phyloP scores from a whole-genome alignment of 2,888 invertebrate species.

The Plagiodera versicolora region DNA sequence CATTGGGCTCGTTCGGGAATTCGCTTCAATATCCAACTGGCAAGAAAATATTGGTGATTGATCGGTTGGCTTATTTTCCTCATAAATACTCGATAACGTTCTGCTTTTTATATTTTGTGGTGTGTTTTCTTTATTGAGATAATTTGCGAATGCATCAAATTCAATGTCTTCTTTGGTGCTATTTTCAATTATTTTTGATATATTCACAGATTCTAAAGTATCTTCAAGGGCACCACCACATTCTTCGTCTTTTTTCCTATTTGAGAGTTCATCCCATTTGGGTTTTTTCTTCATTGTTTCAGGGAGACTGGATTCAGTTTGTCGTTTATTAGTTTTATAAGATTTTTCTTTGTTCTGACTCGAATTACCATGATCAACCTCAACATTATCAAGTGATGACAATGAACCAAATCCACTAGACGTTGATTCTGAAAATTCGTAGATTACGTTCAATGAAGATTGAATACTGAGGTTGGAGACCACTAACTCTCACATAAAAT shows the following conservation, averaged over 20 bases:
- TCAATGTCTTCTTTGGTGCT: constrained; percentile 17
- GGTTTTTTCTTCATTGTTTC: constrained; percentile 7
- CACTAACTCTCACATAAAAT: too few species aligned
- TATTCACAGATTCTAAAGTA: constrained; percentile 26
- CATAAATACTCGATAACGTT: background rate
- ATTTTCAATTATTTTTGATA: constrained; percentile 15
- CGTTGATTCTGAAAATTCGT: background rate
- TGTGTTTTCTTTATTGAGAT: constrained; percentile 24
- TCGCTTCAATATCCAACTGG: constrained; percentile 43
- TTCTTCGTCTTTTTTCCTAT: constrained; percentile 6
- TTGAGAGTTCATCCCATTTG: constrained; percentile 9
- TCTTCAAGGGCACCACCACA: constrained; percentile 23
- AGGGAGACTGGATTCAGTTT: background rate
- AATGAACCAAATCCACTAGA: background rate
- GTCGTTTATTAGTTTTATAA: background rate
- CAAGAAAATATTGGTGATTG: constrained; percentile 20
- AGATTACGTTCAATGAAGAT: too few species aligned
- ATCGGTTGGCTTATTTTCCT: constrained; percentile 14
- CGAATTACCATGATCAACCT: background rate
- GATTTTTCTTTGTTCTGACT: background rate
- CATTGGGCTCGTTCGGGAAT: too few species aligned
- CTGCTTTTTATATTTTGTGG: constrained; percentile 2
- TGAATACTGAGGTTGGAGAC: too few species aligned
- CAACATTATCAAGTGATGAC: background rate
- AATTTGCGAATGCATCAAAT: constrained; percentile 38